A percentile compares a stretch with the other conserved stretches of the same genome.
These are phyloP conservation scores for Ryuthela nishihirai DNA, from an alignment of 2,888 invertebrate species.

Conservation along the genomic window DNA sequence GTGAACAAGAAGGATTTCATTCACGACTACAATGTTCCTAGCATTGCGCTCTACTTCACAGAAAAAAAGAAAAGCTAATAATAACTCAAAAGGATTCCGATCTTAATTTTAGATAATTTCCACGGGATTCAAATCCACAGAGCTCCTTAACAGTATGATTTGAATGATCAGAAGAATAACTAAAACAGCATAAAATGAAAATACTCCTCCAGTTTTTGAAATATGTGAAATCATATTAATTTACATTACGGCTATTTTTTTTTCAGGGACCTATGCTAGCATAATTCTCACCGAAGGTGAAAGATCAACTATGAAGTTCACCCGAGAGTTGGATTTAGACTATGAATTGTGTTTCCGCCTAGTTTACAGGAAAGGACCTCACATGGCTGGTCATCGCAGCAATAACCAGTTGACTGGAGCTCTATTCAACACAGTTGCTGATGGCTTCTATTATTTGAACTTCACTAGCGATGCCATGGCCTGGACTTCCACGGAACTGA, in stretches of 20 bases:
- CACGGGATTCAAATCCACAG: too few relatives aligned
- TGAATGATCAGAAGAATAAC: too few relatives aligned
- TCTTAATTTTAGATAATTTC: too few relatives aligned
- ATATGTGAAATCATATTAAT: not conserved
- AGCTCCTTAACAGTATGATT: too few relatives aligned
- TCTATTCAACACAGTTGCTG: slow-evolving; percentile 13
- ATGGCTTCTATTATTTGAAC: slow-evolving; percentile 30
- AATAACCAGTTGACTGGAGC: slow-evolving; percentile 23
- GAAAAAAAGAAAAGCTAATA: too few relatives aligned
- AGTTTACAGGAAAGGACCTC: slow-evolving; percentile 30
- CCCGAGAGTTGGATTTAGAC: slow-evolving; percentile 13
- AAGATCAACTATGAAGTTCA: slow-evolving; percentile 18
- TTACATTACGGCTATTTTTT: not conserved
- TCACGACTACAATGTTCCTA: too few relatives aligned
- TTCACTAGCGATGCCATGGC: slow-evolving; percentile 26
- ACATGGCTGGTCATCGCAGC: slow-evolving; percentile 21
- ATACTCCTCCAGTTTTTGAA: too few relatives aligned
- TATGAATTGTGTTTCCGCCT: slow-evolving; percentile 21
- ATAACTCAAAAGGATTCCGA: too few relatives aligned
- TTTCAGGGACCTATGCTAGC: slow-evolving; percentile 22
- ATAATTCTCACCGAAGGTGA: slow-evolving; percentile 20
- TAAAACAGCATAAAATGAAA: too few relatives aligned
- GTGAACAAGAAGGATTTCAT: too few relatives aligned
- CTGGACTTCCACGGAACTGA: slow-evolving; percentile 24
- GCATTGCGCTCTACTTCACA: too few relatives aligned